Base-by-base conservation (phyloP, 2,113 vertebrate genomes). In the Nothobranchius furzeri region DNA sequence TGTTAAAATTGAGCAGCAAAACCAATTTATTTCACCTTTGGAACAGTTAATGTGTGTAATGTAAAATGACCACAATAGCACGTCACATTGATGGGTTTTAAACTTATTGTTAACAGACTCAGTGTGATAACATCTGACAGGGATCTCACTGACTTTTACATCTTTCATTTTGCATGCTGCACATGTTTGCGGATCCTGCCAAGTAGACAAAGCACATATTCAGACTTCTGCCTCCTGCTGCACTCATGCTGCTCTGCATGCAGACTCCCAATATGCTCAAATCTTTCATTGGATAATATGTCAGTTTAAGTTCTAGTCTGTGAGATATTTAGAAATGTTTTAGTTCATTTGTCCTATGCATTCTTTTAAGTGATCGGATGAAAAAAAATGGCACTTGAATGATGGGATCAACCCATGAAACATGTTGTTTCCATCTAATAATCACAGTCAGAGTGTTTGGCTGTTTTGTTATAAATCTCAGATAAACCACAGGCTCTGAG, bases 141-240 rank as follows among this genome's bases (percentile, higher is more conserved):
- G 60, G n/a, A 70, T 55, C 63, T 40, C 37, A 53, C 53, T 71
- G 60, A 69, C 69, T 59, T 72, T 66, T 63, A 60, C 46, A 62
- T 76, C 40, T 79, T 20, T 52, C 68, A 76, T 81, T 90, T 90
- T 88, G 68, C 84, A 89, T 87, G 85, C 85, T 72, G 79, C 20
- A 65, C 85, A 67, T 89, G 87, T 85, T 82, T 78, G 56, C 73
- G 66, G 60, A 64, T 50, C 68, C 78, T 60, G 69, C 71, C 60
- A 76, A 71, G 77, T 73, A 74, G 45, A 88, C 84, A 88, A 85
- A 69, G 87, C 57, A 68, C 77, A 83, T 79, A 87, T 88, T 87
- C 87, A 89, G 58, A 67, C 68, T 69, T 67, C 64, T 14, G 24
- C 81, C 76, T 60, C 73, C 69, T 12, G 25, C 65, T 70, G 65